phyloP scores from a whole-genome alignment of 92 coral and sea anemone genomes.

The Nematostella vectensis region DNA sequence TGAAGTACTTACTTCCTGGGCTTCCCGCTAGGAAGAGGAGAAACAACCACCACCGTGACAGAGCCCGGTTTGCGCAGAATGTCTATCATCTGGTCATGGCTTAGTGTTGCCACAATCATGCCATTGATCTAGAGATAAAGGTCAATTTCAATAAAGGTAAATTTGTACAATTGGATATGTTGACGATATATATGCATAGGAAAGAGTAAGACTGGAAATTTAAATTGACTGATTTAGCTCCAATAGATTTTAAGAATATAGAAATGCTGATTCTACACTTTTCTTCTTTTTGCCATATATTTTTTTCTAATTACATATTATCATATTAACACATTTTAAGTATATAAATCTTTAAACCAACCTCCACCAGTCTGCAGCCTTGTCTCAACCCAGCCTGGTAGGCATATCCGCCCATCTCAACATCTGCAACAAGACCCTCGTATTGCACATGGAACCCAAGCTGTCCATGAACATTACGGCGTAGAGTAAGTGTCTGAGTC shows the following conservation, averaged over 20 bases:
- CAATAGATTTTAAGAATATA: background rate
- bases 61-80: constrained; percentile 86
- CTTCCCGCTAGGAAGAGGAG: constrained; percentile 89
- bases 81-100: constrained; percentile 89
- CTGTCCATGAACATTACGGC: constrained; percentile 81
- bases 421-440: constrained; percentile 94
- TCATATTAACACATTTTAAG: too few species aligned
- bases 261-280: too few species aligned
- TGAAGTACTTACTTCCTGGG: constrained; percentile 96
- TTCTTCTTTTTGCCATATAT: too few species aligned
- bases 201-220: too few species aligned
- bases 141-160: background rate
- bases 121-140: constrained; percentile 60
- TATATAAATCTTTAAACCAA: too few species aligned
- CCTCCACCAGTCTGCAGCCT: constrained; percentile 94
- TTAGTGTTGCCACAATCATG: constrained; percentile 73
- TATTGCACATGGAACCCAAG: constrained; percentile 95
- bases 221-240: background rate
- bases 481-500: constrained; percentile 84
- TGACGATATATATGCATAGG: background rate
- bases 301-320: too few species aligned
- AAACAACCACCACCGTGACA: constrained; percentile 85
- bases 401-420: constrained; percentile 78
- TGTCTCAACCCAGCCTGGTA: constrained; percentile 86
- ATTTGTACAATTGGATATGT: background rate